Evolutionary conservation across 2,113 vertebrate species (phyloP).

Genomic region (Rhadina sibilatrix): DNA sequence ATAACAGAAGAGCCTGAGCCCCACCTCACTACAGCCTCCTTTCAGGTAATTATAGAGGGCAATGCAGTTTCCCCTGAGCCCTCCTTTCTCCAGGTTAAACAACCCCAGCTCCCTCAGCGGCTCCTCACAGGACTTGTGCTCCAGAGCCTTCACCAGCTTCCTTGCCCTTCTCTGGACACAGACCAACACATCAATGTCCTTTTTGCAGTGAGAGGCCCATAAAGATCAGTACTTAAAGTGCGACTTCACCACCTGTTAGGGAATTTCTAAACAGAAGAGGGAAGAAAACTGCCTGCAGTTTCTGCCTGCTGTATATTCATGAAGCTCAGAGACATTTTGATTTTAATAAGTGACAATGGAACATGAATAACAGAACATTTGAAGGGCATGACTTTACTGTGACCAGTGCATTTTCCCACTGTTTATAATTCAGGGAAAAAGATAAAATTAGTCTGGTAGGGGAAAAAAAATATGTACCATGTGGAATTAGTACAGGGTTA

Average conservation of each 20-base stretch:
- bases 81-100: background rate
- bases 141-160: background rate
- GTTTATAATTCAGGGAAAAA: background rate
- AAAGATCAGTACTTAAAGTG: background rate
- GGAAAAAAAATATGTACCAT: rapidly evolving
- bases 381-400: background rate
- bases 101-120: background rate
- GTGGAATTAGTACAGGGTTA: rapidly evolving
- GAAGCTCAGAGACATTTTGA: background rate
- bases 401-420: background rate
- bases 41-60: background rate
- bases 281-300: background rate
- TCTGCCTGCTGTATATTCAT: background rate
- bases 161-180: background rate
- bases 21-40: background rate
- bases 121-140: background rate
- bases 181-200: background rate
- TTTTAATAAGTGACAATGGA: background rate
- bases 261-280: background rate
- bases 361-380: background rate
- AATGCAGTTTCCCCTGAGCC: too few species aligned
- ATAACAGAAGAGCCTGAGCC: background rate
- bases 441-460: background rate
- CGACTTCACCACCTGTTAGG: background rate
- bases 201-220: background rate